Percentiles rank a stretch among this genome's conserved stretches.
Conservation (phyloP, 92 coral and sea anemone genomes). For the Actinostola sp. region DNA sequence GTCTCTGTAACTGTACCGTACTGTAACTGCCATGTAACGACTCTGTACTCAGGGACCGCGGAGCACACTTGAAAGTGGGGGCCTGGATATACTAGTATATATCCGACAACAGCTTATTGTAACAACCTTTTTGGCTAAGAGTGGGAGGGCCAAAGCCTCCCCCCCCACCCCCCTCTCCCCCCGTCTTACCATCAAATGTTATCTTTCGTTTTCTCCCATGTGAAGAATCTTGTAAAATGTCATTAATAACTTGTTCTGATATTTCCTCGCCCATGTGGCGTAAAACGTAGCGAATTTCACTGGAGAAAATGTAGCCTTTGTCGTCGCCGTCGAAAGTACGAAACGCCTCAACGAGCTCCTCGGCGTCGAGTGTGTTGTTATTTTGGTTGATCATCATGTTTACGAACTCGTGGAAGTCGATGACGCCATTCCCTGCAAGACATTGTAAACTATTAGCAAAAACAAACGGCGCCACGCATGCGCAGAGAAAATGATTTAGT, state of each 20-base stretch:
- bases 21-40: too few relatives aligned
- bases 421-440: slow-evolving; percentile 91
- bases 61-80: too few relatives aligned
- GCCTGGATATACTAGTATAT: too few relatives aligned
- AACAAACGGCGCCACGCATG: too few relatives aligned
- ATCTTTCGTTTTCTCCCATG: slow-evolving; percentile 91
- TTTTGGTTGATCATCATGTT: slow-evolving; percentile 99
- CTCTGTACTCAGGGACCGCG: too few relatives aligned
- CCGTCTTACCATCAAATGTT: slow-evolving; percentile 80
- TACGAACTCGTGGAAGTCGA: slow-evolving; percentile 96
- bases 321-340: slow-evolving; percentile 98
- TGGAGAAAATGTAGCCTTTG: slow-evolving; percentile 96
- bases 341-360: slow-evolving; percentile 90
- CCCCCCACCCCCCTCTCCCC: too few relatives aligned
- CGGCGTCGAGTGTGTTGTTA: slow-evolving; percentile 93
- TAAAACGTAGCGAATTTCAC: slow-evolving; percentile 93
- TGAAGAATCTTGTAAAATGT: slow-evolving; percentile 82
- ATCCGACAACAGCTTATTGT: too few relatives aligned
- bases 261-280: slow-evolving; percentile 98
- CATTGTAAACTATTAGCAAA: too few relatives aligned
- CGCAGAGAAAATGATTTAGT: too few relatives aligned
- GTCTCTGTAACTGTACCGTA: too few relatives aligned
- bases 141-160: too few relatives aligned
- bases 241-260: slow-evolving; percentile 97
- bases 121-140: too few relatives aligned